Percentiles rank a stretch among this genome's conserved stretches.
Conservation (phyloP, 2,797 vertebrate species). For the Sebastes cheni region DNA sequence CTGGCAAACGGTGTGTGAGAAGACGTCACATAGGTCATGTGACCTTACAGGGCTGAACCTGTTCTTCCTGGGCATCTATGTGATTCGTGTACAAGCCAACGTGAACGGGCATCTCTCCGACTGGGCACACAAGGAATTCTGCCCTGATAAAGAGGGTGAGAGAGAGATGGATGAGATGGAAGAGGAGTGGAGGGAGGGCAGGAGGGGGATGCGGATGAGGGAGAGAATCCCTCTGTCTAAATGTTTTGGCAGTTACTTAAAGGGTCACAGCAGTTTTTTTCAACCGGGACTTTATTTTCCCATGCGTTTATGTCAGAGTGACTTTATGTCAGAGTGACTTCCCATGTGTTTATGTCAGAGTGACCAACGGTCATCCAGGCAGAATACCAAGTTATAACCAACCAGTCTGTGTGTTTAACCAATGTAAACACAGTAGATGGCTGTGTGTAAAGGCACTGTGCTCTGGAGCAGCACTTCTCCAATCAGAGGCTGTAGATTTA, state of each 20-base stretch:
- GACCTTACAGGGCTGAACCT: conserved; percentile 58
- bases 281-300: too few species aligned
- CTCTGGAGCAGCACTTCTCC: too few species aligned
- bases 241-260: neutral
- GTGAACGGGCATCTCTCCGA: conserved; percentile 3
- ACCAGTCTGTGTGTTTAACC: too few species aligned
- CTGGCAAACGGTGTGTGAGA: conserved; percentile 45
- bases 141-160: conserved; percentile 77
- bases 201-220: neutral
- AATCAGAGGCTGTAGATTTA: too few species aligned
- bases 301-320: too few species aligned
- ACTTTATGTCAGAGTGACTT: too few species aligned
- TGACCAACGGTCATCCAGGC: too few species aligned
- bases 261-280: too few species aligned
- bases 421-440: too few species aligned
- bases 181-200: neutral
- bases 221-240: neutral
- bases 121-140: conserved; percentile 69
- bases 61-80: conserved; percentile 51
- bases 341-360: too few species aligned
- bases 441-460: too few species aligned
- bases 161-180: neutral
- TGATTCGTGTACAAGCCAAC: conserved; percentile 63
- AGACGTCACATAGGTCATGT: conserved; percentile 42
- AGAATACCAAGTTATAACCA: too few species aligned